Conservation (phyloP, 2,888 invertebrate genomes). For the Ormyrus labotus region DNA sequence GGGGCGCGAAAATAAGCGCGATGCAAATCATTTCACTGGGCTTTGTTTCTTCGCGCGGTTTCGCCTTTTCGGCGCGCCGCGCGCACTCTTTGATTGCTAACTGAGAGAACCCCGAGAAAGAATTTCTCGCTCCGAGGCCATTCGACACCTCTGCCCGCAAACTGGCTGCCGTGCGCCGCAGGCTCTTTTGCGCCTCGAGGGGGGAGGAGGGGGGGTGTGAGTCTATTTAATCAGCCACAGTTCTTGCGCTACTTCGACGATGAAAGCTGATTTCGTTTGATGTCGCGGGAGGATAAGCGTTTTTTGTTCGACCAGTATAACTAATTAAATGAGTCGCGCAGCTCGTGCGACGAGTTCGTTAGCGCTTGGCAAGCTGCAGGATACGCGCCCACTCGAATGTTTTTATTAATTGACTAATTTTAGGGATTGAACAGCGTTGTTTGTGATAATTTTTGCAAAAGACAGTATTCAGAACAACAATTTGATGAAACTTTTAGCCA, state of each 20-base stretch:
- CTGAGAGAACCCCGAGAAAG: not conserved
- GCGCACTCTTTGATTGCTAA: constrained; percentile 11
- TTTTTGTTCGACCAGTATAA: constrained; percentile 24
- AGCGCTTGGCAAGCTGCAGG: not conserved
- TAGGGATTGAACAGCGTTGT: too few species aligned
- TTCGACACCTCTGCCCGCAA: too few species aligned
- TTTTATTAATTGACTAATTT: too few species aligned
- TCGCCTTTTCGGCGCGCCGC: not conserved
- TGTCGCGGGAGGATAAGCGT: constrained; percentile 9
- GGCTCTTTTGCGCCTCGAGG: too few species aligned
- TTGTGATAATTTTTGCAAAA: too few species aligned
- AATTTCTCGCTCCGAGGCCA: not conserved
- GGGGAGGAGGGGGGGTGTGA: too few species aligned
- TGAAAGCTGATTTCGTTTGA: constrained; percentile 28
- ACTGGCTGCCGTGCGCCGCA: too few species aligned
- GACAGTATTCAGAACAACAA: too few species aligned
- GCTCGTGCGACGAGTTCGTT: constrained; percentile 31
- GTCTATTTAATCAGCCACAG: too few species aligned
- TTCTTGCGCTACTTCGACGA: too few species aligned
- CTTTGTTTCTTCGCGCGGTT: constrained; percentile 3
- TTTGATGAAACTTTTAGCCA: too few species aligned
- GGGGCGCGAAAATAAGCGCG: constrained; percentile 9
- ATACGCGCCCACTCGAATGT: too few species aligned
- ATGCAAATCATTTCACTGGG: constrained; percentile 33
- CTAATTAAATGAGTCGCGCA: constrained; percentile 35